Evolutionary conservation across 2,888 invertebrate genomes (phyloP).

Genomic region (Panzeria rudis): DNA sequence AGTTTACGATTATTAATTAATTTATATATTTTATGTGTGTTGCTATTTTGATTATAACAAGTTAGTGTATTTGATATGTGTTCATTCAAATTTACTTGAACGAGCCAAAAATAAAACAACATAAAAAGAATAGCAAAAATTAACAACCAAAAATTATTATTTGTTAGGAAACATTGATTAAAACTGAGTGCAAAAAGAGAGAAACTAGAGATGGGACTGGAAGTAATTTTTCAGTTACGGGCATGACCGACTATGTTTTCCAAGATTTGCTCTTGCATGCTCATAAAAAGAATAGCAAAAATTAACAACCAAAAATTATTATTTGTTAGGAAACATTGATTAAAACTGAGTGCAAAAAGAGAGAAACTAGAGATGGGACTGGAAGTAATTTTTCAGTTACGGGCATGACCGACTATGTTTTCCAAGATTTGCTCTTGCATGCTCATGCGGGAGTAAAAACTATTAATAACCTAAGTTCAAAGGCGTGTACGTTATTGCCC

Average conservation of each 20-base stretch:
- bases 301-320: conserved; percentile 14
- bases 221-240: neutral
- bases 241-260: neutral
- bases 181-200: neutral
- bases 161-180: neutral
- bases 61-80: conserved; percentile 19
- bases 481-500: no score
- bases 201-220: neutral
- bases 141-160: conserved; percentile 11
- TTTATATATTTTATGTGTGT: neutral
- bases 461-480: no score
- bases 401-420: neutral
- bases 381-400: neutral
- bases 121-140: conserved; percentile 5
- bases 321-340: neutral
- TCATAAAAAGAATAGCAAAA: conserved; percentile 5
- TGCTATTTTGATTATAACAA: neutral
- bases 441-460: no score
- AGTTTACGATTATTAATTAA: conserved; percentile 5
- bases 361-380: neutral
- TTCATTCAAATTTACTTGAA: conserved; percentile 17
- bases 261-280: no score
- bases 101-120: neutral
- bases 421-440: no score
- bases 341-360: neutral